Percentiles rank a stretch among this genome's conserved stretches.
phyloP scores from a whole-genome alignment of 2,113 vertebrate species.

The Pagrus major region DNA sequence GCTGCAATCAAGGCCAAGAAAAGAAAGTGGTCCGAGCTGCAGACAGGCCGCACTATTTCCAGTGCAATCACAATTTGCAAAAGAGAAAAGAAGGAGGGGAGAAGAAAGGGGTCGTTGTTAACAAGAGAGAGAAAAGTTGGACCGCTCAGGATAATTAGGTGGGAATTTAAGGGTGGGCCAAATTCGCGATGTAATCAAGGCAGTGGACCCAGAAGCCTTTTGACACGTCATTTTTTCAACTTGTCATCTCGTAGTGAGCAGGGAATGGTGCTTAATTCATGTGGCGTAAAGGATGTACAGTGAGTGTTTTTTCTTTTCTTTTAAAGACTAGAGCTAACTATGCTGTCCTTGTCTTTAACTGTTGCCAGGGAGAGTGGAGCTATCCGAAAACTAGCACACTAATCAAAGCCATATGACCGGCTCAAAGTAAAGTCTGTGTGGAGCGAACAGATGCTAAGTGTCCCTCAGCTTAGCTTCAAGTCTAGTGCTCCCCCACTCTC shows the following conservation, averaged over 20 bases:
- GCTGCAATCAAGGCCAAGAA: constrained; percentile 44
- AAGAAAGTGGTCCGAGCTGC: constrained; percentile 47
- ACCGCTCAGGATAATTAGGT: constrained; percentile 65
- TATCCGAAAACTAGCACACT: constrained; percentile 72
- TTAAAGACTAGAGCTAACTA: constrained; percentile 65
- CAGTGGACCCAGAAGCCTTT: constrained; percentile 46
- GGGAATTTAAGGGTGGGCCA: constrained; percentile 69
- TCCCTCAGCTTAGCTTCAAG: constrained; percentile 72
- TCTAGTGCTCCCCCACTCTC: constrained; percentile 48
- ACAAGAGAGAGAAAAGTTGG: constrained; percentile 65
- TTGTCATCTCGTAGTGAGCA: constrained; percentile 38
- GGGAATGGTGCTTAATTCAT: constrained; percentile 46
- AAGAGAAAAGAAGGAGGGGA: constrained; percentile 56
- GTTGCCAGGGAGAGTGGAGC: constrained; percentile 72
- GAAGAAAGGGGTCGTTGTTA: constrained; percentile 75
- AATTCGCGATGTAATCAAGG: constrained; percentile 66
- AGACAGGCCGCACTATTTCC: constrained; percentile 67
- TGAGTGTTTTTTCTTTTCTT: constrained; percentile 30
- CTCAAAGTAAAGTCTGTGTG: constrained; percentile 76
- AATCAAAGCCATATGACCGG: constrained; percentile 82
- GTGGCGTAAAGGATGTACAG: constrained; percentile 54
- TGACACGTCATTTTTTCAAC: constrained; percentile 48
- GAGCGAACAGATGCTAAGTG: constrained; percentile 79
- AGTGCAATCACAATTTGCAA: constrained; percentile 62
- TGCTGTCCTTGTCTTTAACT: constrained; percentile 75